Base-by-base conservation (phyloP, 2,888 invertebrate genomes). In the Andrena hattorfiana region DNA sequence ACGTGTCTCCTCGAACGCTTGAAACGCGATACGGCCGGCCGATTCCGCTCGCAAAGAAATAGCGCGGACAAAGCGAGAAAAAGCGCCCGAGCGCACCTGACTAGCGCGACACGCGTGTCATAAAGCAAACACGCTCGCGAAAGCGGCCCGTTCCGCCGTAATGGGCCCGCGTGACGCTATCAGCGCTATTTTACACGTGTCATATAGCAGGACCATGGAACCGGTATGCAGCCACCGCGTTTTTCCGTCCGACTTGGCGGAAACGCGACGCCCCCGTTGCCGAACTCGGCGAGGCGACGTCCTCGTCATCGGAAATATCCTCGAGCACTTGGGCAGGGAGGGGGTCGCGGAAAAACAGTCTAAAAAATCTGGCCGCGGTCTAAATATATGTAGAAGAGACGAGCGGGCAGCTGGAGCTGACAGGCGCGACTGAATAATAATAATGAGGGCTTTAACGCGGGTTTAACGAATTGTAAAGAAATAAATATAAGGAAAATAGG, bases 201-300 rank as follows among this genome's bases (percentile, higher is more conserved):
- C 72, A n/a, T 77, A 62, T 62, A 60, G 63, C 59, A 30, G 56
- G 42, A 26, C 2, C 20, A 28, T 42, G 54, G 66, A 81, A 84
- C 78, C 76, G 84, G 84, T 82, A 87, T 76, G 77, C 67, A 28
- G 71, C 32, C 42, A 30, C 56, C 23, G 59, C 62, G 63, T 75
- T 82, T 88, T 86, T 86, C 82, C 73, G 73, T 42, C 48, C 60
- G 74, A 32, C 16, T 64, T 72, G 30, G 60, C 83, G 81, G 81
- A 87, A 88, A 88, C 71, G 83, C 64, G 79, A 87, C 67, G 75
- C 85, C 66, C 76, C 35, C 1, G 23, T 48, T 60, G 60, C 49
- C 67, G 51, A 71, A 62, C 49, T 69, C 70, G 78, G 49, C 63
- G 28, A 20, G 26, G 48, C 13, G 74, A 63, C 69, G 56, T 60